A percentile compares a stretch with the other conserved stretches of the same genome.
Conservation (phyloP, 2,888 invertebrate species). For the Dorcus hopei region DNA sequence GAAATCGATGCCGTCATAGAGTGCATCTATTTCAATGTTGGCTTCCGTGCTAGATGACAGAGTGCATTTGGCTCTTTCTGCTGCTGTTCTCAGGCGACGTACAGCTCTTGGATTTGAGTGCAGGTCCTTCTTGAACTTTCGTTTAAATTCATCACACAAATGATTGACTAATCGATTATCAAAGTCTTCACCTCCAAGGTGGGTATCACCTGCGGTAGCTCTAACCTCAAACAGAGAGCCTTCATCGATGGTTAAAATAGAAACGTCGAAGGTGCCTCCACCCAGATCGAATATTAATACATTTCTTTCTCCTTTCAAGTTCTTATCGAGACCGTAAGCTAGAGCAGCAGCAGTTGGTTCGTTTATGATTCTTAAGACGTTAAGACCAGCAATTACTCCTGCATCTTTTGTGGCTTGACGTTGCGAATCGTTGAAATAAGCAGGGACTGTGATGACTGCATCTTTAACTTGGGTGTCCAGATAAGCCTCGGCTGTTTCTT, state of each 20-base stretch:
- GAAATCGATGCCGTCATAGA: constrained; percentile 71
- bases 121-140: constrained; percentile 70
- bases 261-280: constrained; percentile 67
- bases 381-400: constrained; percentile 63
- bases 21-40: constrained; percentile 70
- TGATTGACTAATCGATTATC: constrained; percentile 65
- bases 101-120: constrained; percentile 63
- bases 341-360: constrained; percentile 62
- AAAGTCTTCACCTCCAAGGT: constrained; percentile 50
- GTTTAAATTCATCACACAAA: constrained; percentile 67
- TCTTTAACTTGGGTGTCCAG: constrained; percentile 63
- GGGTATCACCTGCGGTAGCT: constrained; percentile 56
- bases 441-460: constrained; percentile 76
- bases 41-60: constrained; percentile 75
- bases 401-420: constrained; percentile 70
- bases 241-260: constrained; percentile 64
- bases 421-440: constrained; percentile 69
- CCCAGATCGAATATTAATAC: constrained; percentile 57
- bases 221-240: constrained; percentile 55
- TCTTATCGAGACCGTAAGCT: constrained; percentile 55
- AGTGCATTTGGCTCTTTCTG: constrained; percentile 75
- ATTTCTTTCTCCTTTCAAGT: constrained; percentile 45
- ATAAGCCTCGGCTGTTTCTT: constrained; percentile 69
- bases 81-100: constrained; percentile 69
- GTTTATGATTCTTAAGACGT: constrained; percentile 64